Evolutionary conservation across 2,888 invertebrate species (phyloP).

Genomic region (Vandiemenella viatica): DNA sequence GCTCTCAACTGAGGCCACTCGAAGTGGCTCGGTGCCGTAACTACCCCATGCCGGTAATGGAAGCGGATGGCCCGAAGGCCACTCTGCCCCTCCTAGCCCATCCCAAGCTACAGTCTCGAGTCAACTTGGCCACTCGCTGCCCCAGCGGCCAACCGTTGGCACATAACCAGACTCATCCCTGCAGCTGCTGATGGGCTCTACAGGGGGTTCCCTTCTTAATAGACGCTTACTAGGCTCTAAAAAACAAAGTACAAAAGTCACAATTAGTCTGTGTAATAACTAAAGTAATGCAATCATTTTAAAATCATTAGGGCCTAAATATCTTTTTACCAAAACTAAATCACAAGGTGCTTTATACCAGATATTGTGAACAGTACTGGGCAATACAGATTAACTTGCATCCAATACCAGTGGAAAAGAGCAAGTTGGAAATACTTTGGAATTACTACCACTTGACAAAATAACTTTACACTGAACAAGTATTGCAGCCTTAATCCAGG

Average conservation of each 20-base stretch:
- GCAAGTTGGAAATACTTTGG: too few species aligned
- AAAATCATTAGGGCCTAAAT: too few species aligned
- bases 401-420: too few species aligned
- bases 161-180: slow-evolving; percentile 42
- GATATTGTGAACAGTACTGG: too few species aligned
- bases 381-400: too few species aligned
- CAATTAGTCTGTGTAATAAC: too few species aligned
- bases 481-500: too few species aligned
- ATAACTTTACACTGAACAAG: too few species aligned
- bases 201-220: background rate
- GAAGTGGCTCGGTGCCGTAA: slow-evolving; percentile 1
- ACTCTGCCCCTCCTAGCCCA: slow-evolving; percentile 28
- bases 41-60: slow-evolving; percentile 60
- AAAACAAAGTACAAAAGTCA: background rate
- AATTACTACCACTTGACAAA: too few species aligned
- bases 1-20: slow-evolving; percentile 34
- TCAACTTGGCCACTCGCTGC: slow-evolving; percentile 95
- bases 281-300: too few species aligned
- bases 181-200: slow-evolving; percentile 28
- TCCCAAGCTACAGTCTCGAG: slow-evolving; percentile 47
- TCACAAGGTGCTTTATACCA: too few species aligned
- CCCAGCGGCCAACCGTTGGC: slow-evolving; percentile 80
- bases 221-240: background rate
- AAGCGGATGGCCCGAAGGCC: slow-evolving; percentile 54
- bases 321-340: too few species aligned